Base-by-base conservation (phyloP, 2,797 vertebrate genomes). In the Babyrousa celebensis region DNA sequence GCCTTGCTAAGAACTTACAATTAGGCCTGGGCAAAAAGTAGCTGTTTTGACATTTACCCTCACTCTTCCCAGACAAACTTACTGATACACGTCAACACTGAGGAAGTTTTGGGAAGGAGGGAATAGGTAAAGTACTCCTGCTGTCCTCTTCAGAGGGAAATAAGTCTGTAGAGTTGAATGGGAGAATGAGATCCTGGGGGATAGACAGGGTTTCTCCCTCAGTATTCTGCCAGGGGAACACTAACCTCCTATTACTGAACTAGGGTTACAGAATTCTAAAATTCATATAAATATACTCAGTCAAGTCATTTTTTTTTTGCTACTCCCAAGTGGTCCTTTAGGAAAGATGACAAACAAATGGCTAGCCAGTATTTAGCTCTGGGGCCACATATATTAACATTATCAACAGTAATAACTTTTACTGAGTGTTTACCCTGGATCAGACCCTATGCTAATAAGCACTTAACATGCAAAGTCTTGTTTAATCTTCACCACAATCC, bases 341-440 rank as follows among this genome's bases (percentile, higher is more conserved):
- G 72, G n/a, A 92, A 88, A 90, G 84, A 87, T 18, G 60, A 80
- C 82, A 77, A 94, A 60, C 60, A 95, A 95, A 56, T 29, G 17
- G 56, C 25, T 70, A 83, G 60, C 63, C 65, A 70, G 85, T 40
- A 67, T 80, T 91, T 88, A 48, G 12, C 27, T 89, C 72, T 29
- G 60, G 93, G 43, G 21, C 16, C 52, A 58, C 14, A 77, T 23
- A 75, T 87, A 60, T 21, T 54, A 95, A 70, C 52, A 68, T 8
- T 25, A 74, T 63, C 48, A 63, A n/a, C 77, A 54, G 67, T 14
- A 92, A 60, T 20, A 63, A 40, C 63, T 62, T 85, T 77, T 15
- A 54, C n/a, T 25, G 23, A 40, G 10, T 25, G 40, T 43, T 68
- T 71, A 79, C 62, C n/a, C 25, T 75, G 40, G 36, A n/a, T 43